Evolutionary conservation across 2,797 vertebrate genomes (phyloP).

Genomic region (Lagodon rhomboides): DNA sequence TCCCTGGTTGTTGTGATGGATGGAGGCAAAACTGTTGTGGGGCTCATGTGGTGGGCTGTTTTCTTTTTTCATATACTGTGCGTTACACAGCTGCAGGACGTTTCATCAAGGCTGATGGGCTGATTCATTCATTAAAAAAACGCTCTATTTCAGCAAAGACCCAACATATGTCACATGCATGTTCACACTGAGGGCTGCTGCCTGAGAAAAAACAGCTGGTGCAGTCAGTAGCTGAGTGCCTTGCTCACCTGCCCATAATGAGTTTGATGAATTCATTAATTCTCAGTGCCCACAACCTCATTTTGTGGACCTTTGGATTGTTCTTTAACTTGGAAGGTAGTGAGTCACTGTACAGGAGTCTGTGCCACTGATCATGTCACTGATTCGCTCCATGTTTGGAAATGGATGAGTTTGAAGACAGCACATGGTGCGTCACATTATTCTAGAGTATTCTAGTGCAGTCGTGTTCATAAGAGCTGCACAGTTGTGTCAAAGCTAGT

Average conservation of each 20-base stretch:
- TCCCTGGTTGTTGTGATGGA: background rate
- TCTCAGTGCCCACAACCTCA: background rate
- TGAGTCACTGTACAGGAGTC: too few species aligned
- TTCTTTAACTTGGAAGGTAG: background rate
- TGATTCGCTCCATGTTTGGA: background rate
- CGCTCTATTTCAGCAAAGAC: background rate
- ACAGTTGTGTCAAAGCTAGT: background rate
- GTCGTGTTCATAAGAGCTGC: background rate
- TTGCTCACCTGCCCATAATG: background rate
- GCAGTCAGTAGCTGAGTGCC: background rate
- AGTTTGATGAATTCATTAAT: slow-evolving; percentile 12
- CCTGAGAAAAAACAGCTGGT: background rate
- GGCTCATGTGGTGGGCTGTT: background rate
- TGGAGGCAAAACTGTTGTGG: background rate
- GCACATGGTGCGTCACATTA: background rate
- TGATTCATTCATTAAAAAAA: slow-evolving; percentile 36
- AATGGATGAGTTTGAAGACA: too few species aligned
- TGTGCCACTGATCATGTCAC: background rate
- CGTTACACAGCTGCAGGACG: background rate
- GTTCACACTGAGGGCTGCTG: background rate
- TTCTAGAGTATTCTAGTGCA: too few species aligned
- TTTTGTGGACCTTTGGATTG: background rate
- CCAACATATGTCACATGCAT: background rate
- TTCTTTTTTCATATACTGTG: background rate
- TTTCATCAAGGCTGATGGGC: too few species aligned